Evolutionary conservation across 1,140 invertebrate species (phyloP).

Genomic region (Probaryconus sp.): DNA sequence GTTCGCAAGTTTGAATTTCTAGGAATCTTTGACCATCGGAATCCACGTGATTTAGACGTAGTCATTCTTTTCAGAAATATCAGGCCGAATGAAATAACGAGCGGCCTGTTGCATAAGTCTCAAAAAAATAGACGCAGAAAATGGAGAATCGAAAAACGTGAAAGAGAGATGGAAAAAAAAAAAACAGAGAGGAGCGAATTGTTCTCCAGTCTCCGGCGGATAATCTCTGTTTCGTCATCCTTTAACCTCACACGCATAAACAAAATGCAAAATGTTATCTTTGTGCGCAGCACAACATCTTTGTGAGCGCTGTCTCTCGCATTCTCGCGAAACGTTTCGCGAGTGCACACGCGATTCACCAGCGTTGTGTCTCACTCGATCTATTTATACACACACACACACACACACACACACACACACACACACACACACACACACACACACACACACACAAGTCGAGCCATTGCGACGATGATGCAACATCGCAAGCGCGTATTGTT

Average conservation of each 20-base stretch:
- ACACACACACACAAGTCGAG: too few relatives aligned
- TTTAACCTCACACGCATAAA: slow-evolving; percentile 13
- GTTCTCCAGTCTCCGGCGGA: background rate
- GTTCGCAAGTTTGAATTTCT: too few relatives aligned
- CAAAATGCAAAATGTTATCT: slow-evolving; percentile 36
- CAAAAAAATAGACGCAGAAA: background rate
- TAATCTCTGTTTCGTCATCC: slow-evolving; percentile 23
- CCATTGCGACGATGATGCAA: slow-evolving; percentile 49
- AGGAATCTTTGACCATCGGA: too few relatives aligned
- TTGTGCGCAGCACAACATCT: too few relatives aligned
- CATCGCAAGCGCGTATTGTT: slow-evolving; percentile 49
- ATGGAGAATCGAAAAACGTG: background rate
- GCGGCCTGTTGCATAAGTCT: background rate
- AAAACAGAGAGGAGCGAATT: too few relatives aligned
- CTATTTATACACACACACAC: slow-evolving; percentile 51
- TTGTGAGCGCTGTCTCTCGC: too few relatives aligned
- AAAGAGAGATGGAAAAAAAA: too few relatives aligned
- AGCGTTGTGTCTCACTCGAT: slow-evolving; percentile 40
- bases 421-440: too few relatives aligned
- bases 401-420: too few relatives aligned
- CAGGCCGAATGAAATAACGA: too few relatives aligned
- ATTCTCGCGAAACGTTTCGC: slow-evolving; percentile 4
- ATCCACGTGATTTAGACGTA: too few relatives aligned
- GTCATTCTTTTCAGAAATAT: too few relatives aligned
- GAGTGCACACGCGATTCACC: slow-evolving; percentile 37